These are phyloP conservation scores for Melopsittacus undulatus DNA, from an alignment of 2,797 vertebrate genomes.

Conservation along the genomic window DNA sequence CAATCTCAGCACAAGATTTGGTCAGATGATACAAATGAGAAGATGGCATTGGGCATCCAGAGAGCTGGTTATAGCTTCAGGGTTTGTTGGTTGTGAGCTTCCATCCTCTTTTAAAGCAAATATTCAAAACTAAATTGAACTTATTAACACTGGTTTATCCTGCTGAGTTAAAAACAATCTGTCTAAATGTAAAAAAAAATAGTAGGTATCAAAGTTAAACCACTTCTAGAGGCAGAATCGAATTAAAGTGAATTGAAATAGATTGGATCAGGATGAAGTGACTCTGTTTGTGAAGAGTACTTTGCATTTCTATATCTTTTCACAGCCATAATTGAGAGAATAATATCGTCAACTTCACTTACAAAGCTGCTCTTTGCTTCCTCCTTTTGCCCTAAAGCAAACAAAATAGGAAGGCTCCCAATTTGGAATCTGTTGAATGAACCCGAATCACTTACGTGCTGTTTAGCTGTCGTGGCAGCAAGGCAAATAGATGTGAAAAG, in stretches of 20 bases:
- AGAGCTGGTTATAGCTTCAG: neutral
- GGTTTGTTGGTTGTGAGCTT: neutral
- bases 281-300: slow-evolving; percentile 13
- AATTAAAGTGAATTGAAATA: slow-evolving; percentile 1
- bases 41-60: neutral
- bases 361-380: slow-evolving; percentile 57
- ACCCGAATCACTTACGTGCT: slow-evolving; percentile 59
- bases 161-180: slow-evolving; percentile 16
- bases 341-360: slow-evolving; percentile 31
- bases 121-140: slow-evolving; percentile 12
- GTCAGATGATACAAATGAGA: neutral
- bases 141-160: neutral
- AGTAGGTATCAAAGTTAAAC: slow-evolving; percentile 22
- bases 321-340: slow-evolving; percentile 58
- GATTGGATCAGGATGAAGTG: slow-evolving; percentile 11
- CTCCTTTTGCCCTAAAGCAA: slow-evolving; percentile 62
- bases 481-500: slow-evolving; percentile 69
- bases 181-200: neutral
- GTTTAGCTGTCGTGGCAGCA: slow-evolving; percentile 66
- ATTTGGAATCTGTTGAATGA: slow-evolving; percentile 58
- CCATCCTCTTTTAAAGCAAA: slow-evolving; percentile 22
- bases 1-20: neutral
- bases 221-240: neutral
- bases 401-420: slow-evolving; percentile 63
- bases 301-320: slow-evolving; percentile 56